Base-by-base conservation (phyloP, 2,888 invertebrate genomes). In the Pristionchus mayeri region DNA sequence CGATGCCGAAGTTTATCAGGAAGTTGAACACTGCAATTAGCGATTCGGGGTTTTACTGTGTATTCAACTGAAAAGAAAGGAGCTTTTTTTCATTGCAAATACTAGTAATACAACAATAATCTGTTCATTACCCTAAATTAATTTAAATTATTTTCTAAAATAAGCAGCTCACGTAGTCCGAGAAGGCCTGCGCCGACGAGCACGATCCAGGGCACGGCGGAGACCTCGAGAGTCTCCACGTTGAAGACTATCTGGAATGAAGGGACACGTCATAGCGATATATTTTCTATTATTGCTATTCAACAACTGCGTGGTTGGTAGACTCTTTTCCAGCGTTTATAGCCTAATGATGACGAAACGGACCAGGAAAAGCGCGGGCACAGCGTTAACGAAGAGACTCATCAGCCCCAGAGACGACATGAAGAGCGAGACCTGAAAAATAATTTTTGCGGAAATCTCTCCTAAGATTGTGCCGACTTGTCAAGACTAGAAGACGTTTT, bases 1-100 rank as follows among this genome's bases (percentile, higher is more conserved):
- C 96, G 90, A 97, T 96, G 90, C 97, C 97, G 93, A 98, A 98
- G 94, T 97, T 97, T 91, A 96, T 97, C 92, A 97, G 94, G 93
- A 97, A 95, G 94, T 97, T 97, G 93, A 97, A 97, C 93, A 96
- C 97, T 97, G 95, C 85, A 95, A 95, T 86, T n/a, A n/a, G n/a
- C n/a, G n/a, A n/a, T n/a, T n/a, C n/a, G n/a, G n/a, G n/a, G n/a
- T n/a, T n/a, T n/a, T n/a, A n/a, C n/a, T n/a, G n/a, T n/a, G n/a
- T n/a, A n/a, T n/a, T n/a, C n/a, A n/a, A n/a, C n/a, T n/a, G n/a
- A n/a, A n/a, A n/a, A n/a, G n/a, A n/a, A n/a, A n/a, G n/a, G 24
- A 6, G 0, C 13, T 50, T 50, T 6, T 50, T 50, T 9, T 50
- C 4, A 50, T 4, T 50, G 13, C 21, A 21, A 18, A 18, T 3